These are phyloP conservation scores for Ennomos fuscantarius DNA, from an alignment of 2,888 invertebrate genomes.

Conservation along the genomic window DNA sequence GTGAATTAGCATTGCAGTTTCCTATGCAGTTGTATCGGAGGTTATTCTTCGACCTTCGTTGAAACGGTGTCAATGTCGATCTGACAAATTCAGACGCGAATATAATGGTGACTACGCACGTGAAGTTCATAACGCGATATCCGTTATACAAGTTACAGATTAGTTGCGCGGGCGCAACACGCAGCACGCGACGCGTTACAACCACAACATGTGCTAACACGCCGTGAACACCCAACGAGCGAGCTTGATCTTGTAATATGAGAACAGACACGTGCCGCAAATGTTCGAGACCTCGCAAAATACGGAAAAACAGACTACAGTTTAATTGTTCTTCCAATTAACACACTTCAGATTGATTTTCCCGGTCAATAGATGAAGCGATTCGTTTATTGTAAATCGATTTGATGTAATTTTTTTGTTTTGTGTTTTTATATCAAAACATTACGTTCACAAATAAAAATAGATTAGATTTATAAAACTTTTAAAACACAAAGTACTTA, in stretches of 20 bases:
- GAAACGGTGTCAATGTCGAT: constrained; percentile 60
- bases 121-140: constrained; percentile 45
- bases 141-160: constrained; percentile 67
- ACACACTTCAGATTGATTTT: constrained; percentile 36
- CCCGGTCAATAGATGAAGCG: constrained; percentile 21
- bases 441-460: no score
- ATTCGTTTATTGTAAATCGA: constrained; percentile 22
- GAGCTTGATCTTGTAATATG: constrained; percentile 42
- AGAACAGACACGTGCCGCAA: constrained; percentile 40
- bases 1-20: constrained; percentile 7
- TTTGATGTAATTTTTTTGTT: constrained; percentile 20
- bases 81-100: constrained; percentile 52
- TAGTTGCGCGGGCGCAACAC: constrained; percentile 64
- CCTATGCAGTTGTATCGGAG: constrained; percentile 28
- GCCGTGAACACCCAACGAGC: constrained; percentile 62
- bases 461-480: no score
- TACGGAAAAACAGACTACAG: constrained; percentile 41
- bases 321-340: constrained; percentile 47
- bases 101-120: constrained; percentile 68
- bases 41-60: constrained; percentile 49
- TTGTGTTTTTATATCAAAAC: not conserved
- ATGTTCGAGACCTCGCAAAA: constrained; percentile 29
- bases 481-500: no score
- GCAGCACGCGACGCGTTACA: constrained; percentile 61
- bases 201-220: constrained; percentile 44